Conservation (phyloP, 92 coral and sea anemone species). For the Actinostola sp. region DNA sequence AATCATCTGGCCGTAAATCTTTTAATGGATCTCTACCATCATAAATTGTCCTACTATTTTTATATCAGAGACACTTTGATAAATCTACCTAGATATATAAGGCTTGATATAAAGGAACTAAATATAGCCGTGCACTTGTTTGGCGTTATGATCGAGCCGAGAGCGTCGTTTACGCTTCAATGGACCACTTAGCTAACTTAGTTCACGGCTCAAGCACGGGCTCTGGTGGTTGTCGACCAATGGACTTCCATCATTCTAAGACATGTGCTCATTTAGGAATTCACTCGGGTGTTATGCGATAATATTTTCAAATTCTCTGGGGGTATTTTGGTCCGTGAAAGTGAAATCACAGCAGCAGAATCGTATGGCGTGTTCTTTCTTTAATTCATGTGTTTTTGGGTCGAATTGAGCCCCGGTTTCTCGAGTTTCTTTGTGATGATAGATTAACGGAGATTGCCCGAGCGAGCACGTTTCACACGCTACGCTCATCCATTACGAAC, state of each 20-base stretch:
- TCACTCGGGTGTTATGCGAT: not conserved
- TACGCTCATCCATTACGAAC: not conserved
- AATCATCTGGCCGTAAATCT: conserved; percentile 6
- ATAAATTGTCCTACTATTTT: too few species aligned
- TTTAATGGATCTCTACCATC: not conserved
- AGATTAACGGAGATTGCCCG: not conserved
- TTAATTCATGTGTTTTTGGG: conserved; percentile 8
- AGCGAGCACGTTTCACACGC: not conserved
- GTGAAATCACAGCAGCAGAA: conserved; percentile 6
- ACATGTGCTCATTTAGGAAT: conserved; percentile 9
- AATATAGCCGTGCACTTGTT: not conserved
- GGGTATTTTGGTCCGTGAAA: not conserved
- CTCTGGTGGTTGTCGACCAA: conserved; percentile 12
- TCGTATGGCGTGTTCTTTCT: conserved; percentile 18
- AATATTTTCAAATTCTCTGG: not conserved
- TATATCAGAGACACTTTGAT: too few species aligned
- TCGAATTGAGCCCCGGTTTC: not conserved
- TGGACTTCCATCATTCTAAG: not conserved
- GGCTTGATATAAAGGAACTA: not conserved
- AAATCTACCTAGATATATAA: not conserved
- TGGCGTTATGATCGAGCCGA: not conserved
- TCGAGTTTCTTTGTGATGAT: not conserved
- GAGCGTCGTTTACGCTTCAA: conserved; percentile 18
- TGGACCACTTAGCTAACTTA: conserved; percentile 20
- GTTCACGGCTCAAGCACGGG: conserved; percentile 13